Evolutionary conservation across 1,140 invertebrate species (phyloP).

Genomic region (Contarinia nasturtii): DNA sequence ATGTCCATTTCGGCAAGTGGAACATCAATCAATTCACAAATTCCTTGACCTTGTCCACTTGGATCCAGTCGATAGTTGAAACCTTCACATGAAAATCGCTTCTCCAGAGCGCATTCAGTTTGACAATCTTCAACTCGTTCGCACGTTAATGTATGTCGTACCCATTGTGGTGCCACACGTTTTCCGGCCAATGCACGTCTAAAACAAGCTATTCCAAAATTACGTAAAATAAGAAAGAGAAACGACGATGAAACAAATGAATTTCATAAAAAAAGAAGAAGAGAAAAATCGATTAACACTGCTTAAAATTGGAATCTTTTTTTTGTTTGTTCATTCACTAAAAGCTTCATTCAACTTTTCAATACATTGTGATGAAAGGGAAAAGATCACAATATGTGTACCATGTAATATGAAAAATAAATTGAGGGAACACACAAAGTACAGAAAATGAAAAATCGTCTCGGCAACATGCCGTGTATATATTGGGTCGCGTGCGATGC

Average conservation of each 20-base stretch:
- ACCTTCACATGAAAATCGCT: slow-evolving; percentile 53
- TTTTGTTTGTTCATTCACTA: too few species aligned
- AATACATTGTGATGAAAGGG: too few species aligned
- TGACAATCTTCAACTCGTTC: slow-evolving; percentile 52
- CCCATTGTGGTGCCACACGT: slow-evolving; percentile 38
- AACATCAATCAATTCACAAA: slow-evolving; percentile 51
- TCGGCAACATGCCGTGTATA: too few species aligned
- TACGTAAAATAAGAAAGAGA: neutral
- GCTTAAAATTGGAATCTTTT: too few species aligned
- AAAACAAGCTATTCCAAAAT: slow-evolving; percentile 43
- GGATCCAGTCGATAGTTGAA: slow-evolving; percentile 57
- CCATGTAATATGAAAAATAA: neutral
- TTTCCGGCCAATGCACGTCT: slow-evolving; percentile 46
- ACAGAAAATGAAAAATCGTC: neutral
- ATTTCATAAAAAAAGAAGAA: too few species aligned
- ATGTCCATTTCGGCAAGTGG: slow-evolving; percentile 42
- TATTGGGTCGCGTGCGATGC: too few species aligned
- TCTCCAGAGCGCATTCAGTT: slow-evolving; percentile 50
- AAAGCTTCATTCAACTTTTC: too few species aligned
- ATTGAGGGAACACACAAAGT: neutral
- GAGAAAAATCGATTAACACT: neutral
- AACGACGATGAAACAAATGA: neutral
- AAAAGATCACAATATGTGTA: too few species aligned
- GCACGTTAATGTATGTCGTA: slow-evolving; percentile 43
- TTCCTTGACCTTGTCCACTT: slow-evolving; percentile 37